Conservation (phyloP, 2,888 invertebrate genomes). For the Mongoloraphidia duomilia region DNA sequence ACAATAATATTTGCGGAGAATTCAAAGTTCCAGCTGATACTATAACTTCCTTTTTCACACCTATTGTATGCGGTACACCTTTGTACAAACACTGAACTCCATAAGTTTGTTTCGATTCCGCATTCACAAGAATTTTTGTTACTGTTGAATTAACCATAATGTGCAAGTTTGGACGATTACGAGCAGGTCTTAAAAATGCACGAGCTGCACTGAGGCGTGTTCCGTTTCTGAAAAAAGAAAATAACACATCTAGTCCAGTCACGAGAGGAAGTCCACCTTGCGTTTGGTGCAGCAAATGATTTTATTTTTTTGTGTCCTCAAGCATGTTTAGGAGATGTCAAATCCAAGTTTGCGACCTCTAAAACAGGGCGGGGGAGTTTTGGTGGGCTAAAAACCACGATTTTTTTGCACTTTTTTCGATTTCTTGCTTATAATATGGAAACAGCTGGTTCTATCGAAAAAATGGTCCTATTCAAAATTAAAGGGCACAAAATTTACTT, state of each 20-base stretch:
- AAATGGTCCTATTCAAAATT: not conserved
- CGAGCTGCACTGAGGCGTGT: constrained; percentile 44
- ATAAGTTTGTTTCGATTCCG: constrained; percentile 33
- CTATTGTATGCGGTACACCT: constrained; percentile 30
- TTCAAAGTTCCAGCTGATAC: constrained; percentile 49
- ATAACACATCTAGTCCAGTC: not conserved
- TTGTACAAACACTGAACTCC: constrained; percentile 46
- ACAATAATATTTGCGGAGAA: constrained; percentile 48
- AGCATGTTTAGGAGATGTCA: no score
- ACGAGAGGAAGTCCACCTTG: no score
- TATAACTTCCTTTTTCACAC: constrained; percentile 41
- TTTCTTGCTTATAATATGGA: no score
- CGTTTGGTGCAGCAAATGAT: no score
- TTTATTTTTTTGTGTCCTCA: no score
- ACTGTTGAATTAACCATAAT: constrained; percentile 45
- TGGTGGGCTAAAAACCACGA: no score
- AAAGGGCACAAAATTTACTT: no score
- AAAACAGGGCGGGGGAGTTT: no score
- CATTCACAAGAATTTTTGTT: constrained; percentile 36
- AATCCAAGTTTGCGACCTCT: no score
- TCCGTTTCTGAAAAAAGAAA: constrained; percentile 33
- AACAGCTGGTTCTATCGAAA: not conserved
- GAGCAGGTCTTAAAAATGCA: constrained; percentile 42
- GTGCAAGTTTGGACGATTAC: constrained; percentile 42
- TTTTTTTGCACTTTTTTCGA: no score